phyloP scores from a whole-genome alignment of 1,140 invertebrate genomes.

The Gonioctena quinquepunctata region DNA sequence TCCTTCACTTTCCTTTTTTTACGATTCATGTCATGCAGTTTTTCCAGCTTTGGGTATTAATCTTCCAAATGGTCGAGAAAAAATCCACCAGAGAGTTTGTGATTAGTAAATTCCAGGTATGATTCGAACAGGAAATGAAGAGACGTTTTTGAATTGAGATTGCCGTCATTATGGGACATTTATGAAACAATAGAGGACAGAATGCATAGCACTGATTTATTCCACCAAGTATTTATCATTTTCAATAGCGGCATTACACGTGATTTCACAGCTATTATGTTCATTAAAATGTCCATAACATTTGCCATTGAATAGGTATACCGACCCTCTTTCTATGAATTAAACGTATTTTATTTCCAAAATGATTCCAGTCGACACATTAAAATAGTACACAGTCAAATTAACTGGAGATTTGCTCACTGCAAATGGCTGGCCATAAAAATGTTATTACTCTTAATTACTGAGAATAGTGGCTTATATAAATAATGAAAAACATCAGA shows the following conservation, averaged over 20 bases:
- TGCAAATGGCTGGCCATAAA: slow-evolving; percentile 31
- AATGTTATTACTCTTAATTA: slow-evolving; percentile 38
- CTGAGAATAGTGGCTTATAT: slow-evolving; percentile 32
- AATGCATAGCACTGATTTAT: background rate
- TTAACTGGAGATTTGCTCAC: slow-evolving; percentile 32
- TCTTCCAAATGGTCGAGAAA: no score
- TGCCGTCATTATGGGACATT: no score
- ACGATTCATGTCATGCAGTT: no score
- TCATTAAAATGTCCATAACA: background rate
- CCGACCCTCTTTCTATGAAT: slow-evolving; percentile 16
- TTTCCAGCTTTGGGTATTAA: no score
- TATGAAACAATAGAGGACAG: no score
- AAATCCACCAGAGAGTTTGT: no score
- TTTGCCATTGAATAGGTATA: slow-evolving; percentile 7
- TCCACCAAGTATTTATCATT: background rate
- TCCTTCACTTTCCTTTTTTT: no score
- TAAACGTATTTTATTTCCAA: slow-evolving; percentile 10
- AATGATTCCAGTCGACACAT: slow-evolving; percentile 25
- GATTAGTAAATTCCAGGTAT: no score
- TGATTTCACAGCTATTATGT: background rate
- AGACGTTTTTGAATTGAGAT: no score
- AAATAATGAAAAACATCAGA: slow-evolving; percentile 34
- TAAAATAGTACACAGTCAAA: slow-evolving; percentile 30
- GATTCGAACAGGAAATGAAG: no score
- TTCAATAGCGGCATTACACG: background rate